Conservation (phyloP, 2,113 vertebrate genomes). For the Barbus barbus region DNA sequence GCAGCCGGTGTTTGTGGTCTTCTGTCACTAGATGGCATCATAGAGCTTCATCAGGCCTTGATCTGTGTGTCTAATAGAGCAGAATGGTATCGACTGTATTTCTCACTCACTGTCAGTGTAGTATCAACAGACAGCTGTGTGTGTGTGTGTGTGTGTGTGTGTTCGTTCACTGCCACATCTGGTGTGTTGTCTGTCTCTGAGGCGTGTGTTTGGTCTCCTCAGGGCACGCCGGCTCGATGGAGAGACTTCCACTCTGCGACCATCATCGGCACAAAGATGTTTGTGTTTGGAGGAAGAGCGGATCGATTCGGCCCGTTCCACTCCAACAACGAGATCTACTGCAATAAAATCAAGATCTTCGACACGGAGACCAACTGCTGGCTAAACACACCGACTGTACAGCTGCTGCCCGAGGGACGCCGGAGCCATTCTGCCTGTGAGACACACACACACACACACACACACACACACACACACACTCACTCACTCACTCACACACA, state of each 20-base stretch:
- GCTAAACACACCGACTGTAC: constrained; percentile 84
- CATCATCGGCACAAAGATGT: constrained; percentile 94
- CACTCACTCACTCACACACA: background rate
- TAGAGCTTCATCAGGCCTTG: background rate
- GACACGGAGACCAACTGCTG: constrained; percentile 93
- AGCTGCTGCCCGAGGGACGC: constrained; percentile 87
- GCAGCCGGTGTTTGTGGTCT: constrained; percentile 52
- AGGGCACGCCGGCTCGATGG: constrained; percentile 95
- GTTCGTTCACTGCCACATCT: background rate
- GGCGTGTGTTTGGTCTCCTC: background rate
- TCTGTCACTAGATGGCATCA: background rate
- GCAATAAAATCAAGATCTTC: constrained; percentile 95
- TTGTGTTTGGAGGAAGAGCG: constrained; percentile 93
- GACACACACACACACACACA: constrained; percentile 46
- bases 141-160: too few species aligned
- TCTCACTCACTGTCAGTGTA: too few species aligned
- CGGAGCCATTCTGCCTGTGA: constrained; percentile 97
- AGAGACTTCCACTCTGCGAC: constrained; percentile 98
- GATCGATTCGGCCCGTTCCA: constrained; percentile 96
- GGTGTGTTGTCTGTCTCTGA: background rate
- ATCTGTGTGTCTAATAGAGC: background rate
- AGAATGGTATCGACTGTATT: background rate
- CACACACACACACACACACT: background rate
- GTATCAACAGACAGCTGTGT: too few species aligned
- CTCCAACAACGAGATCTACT: constrained; percentile 99